Evolutionary conservation across 2,113 vertebrate genomes (phyloP), one percentile per base, ranked within the genome.

Genomic region (zebrafish (Danio rerio)): DNA sequence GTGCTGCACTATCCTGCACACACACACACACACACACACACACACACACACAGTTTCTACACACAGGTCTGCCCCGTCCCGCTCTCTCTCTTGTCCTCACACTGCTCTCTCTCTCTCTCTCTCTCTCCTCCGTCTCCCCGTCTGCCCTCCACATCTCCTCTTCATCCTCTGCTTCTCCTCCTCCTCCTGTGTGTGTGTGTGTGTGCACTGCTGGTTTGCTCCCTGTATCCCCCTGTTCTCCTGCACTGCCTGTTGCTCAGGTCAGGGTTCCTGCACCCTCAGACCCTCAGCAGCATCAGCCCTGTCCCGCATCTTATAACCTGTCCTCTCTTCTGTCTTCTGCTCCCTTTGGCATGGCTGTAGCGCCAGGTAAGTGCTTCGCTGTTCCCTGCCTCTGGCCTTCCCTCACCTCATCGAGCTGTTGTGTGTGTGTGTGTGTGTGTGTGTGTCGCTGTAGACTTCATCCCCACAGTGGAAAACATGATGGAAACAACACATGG

Each of bases 281-380:
- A 95, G 94, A 96, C 96, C 92, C 95, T 96, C 96, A 13, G 16
- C 95, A 95, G 95, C 95, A 95, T 94, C 94, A 95, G 94, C 94
- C 94, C 95, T 91, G 94, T 95, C 95, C 93, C 93, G 93, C 95
- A 95, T 96, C 96, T 96, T 97, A 96, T 98, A 98, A 98, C 94
- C 95, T 97, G 93, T 98, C 93, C 96, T 97, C 93, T 99, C 96
- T 98, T 97, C 96, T 97, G 96, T 97, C 97, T 96, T 98, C 96
- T 97, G 96, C 96, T 99, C 95, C 96, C 96, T 96, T 90, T 98
- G 96, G 95, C 96, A 96, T 97, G 96, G 94, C 95, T 96, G 93
- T 98, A 98, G 97, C 93, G 95, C 97, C 95, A 98, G 97, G 97
- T 99, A 97, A 98, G 97, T 96, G 79, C 86, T 94, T 90, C 93